Evolutionary conservation across 2,113 vertebrate species (phyloP).

Genomic region (Hystrix cristata): DNA sequence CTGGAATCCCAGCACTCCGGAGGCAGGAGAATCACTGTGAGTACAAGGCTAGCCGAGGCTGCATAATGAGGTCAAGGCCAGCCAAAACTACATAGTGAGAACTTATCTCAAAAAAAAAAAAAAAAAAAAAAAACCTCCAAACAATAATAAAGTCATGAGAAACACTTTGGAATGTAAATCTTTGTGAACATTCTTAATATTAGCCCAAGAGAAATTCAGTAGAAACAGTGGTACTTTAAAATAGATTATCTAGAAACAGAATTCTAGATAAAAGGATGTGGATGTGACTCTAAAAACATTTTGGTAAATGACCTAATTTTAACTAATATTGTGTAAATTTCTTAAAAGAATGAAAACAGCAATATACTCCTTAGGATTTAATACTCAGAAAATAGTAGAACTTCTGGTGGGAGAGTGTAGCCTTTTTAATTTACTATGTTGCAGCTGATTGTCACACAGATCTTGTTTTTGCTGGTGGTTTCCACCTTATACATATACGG

Average conservation of each 20-base stretch:
- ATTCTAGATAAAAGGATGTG: conserved; percentile 34
- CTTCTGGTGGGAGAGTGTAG: neutral
- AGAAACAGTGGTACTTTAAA: neutral
- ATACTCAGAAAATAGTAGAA: conserved; percentile 6
- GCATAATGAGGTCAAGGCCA: neutral
- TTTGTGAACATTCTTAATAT: conserved; percentile 39
- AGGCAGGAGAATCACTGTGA: too few relatives aligned
- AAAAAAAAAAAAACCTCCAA: neutral
- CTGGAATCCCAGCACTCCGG: too few relatives aligned
- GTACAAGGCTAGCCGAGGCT: too few relatives aligned
- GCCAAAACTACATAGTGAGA: too few relatives aligned
- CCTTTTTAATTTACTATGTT: conserved; percentile 4
- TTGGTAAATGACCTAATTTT: conserved; percentile 43
- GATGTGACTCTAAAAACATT: neutral
- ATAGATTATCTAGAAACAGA: neutral
- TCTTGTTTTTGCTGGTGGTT: conserved; percentile 29
- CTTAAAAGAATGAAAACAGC: conserved; percentile 1
- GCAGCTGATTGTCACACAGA: neutral
- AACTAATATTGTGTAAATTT: conserved; percentile 5
- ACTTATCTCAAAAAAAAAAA: neutral
- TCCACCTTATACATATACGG: neutral
- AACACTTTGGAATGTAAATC: neutral
- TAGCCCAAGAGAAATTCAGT: conserved; percentile 11
- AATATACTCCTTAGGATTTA: conserved; percentile 1
- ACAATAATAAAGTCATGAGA: neutral